Conservation (phyloP, 2,113 vertebrate species). For the Ursus arctos region DNA sequence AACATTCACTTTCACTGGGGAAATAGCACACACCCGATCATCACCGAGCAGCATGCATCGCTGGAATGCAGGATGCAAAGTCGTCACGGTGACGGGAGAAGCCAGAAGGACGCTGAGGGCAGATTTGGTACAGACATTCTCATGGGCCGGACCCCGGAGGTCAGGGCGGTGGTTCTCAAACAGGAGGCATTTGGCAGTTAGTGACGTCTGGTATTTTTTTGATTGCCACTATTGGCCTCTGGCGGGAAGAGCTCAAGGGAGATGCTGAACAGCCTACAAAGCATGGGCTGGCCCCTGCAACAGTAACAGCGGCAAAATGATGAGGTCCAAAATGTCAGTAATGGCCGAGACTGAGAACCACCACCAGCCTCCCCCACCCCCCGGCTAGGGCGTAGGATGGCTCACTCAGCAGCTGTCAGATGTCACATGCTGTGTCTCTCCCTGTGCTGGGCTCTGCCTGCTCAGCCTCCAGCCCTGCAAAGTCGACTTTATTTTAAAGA, state of each 20-base stretch:
- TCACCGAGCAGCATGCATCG: rapidly evolving
- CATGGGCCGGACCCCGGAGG: too few species aligned
- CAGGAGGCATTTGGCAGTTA: not conserved
- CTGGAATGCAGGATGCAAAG: not conserved
- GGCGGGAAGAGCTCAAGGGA: not conserved
- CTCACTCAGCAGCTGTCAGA: not conserved
- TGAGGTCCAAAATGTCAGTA: not conserved
- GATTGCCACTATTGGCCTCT: too few species aligned
- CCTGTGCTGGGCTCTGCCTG: not conserved
- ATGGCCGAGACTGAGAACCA: not conserved
- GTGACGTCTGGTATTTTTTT: rapidly evolving
- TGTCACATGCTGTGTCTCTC: rapidly evolving
- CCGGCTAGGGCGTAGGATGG: rapidly evolving
- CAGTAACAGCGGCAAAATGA: too few species aligned
- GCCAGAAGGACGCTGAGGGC: not conserved
- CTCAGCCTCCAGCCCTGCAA: too few species aligned
- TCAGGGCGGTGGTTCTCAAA: not conserved
- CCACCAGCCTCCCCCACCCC: not conserved
- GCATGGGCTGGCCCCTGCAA: not conserved
- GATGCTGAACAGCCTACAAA: rapidly evolving
- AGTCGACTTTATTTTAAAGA: not conserved
- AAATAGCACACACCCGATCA: rapidly evolving
- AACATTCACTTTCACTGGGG: not conserved
- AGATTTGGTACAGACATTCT: rapidly evolving
- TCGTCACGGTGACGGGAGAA: not conserved